These are phyloP conservation scores for Marisa cornuarietis DNA, from an alignment of 1,140 invertebrate species.

Conservation along the genomic window DNA sequence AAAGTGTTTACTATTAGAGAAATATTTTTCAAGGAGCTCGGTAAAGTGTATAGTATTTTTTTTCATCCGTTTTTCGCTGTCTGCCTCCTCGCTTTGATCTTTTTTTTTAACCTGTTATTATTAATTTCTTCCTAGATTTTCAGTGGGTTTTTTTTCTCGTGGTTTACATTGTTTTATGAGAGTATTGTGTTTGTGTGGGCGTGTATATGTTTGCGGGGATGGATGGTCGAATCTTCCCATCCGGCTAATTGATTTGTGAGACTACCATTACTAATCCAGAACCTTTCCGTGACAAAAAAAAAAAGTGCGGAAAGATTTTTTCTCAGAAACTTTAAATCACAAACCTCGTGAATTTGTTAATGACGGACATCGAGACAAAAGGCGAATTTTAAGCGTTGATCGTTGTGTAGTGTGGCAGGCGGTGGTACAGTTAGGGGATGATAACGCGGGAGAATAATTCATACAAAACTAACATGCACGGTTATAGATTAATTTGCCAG, in stretches of 20 bases:
- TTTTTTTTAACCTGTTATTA: neutral
- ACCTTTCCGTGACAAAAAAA: neutral
- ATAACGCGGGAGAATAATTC: no score
- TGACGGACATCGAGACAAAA: neutral
- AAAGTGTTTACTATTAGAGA: neutral
- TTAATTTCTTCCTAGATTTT: neutral
- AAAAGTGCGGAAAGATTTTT: neutral
- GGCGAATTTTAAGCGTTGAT: neutral
- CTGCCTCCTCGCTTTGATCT: conserved; percentile 13
- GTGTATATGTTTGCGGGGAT: conserved; percentile 8
- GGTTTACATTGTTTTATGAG: neutral
- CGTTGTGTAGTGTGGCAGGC: no score
- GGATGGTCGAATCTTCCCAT: neutral
- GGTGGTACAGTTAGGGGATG: no score
- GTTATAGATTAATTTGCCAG: no score
- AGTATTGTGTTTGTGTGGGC: conserved; percentile 1
- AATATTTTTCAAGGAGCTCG: neutral
- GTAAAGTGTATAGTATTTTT: neutral
- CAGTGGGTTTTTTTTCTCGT: no score
- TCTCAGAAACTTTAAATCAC: no score
- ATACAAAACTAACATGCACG: no score
- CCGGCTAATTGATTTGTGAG: neutral
- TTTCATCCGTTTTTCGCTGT: neutral
- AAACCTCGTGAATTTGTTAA: neutral
- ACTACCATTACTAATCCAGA: neutral